phyloP scores from a whole-genome alignment of 2,113 vertebrate genomes.

The Halichoerus grypus region DNA sequence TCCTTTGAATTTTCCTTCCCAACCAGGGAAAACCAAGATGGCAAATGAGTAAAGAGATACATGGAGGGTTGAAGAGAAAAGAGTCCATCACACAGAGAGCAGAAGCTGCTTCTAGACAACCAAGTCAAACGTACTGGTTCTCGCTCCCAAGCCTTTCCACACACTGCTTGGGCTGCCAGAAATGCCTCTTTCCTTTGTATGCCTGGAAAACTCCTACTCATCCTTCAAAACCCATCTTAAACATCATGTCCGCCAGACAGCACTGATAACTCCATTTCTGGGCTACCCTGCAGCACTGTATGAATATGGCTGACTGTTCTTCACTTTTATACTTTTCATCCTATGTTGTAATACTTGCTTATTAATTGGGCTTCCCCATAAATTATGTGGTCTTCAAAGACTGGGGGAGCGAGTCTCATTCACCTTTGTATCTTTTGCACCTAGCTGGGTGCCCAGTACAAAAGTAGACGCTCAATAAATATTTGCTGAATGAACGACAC shows the following conservation, averaged over 20 bases:
- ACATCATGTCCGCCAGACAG: neutral
- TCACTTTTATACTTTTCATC: neutral
- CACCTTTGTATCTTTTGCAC: neutral
- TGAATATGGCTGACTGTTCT: neutral
- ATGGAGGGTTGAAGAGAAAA: neutral
- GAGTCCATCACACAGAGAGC: neutral
- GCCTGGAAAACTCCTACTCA: neutral
- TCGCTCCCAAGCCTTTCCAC: neutral
- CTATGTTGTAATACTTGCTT: neutral
- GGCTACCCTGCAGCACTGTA: neutral
- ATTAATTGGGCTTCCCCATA: neutral
- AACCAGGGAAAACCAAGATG: neutral
- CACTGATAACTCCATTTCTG: neutral
- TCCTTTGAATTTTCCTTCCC: conserved; percentile 27
- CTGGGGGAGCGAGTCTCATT: neutral
- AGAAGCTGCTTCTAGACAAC: neutral
- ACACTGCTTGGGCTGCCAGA: neutral
- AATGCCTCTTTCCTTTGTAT: neutral
- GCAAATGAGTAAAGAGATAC: neutral
- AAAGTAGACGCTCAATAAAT: neutral
- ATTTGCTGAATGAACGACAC: neutral
- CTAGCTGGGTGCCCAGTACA: neutral
- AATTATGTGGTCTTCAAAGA: conserved; percentile 19
- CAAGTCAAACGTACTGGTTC: neutral
- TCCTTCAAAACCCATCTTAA: conserved; percentile 1